Percentiles rank a stretch among this genome's conserved stretches.
These are phyloP conservation scores for Hypanus sabinus DNA, from an alignment of 2,113 vertebrate genomes.

Conservation along the genomic window DNA sequence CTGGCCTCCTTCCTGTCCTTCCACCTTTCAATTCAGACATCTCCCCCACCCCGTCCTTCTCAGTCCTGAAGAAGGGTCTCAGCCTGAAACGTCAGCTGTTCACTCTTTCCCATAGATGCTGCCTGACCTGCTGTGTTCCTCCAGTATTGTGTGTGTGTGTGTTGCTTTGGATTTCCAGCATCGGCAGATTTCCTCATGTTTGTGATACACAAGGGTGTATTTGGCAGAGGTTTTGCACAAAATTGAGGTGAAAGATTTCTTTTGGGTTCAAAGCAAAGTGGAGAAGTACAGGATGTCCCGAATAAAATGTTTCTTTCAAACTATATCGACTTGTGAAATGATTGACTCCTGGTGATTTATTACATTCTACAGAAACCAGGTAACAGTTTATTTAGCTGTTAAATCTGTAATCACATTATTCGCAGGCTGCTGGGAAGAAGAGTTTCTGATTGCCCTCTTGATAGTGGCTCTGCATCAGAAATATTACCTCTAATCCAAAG, in stretches of 20 bases:
- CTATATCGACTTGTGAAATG: constrained; percentile 76
- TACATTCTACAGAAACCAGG: constrained; percentile 75
- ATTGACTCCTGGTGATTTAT: constrained; percentile 66
- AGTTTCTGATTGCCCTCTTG: not conserved
- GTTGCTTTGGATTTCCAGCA: too few relatives aligned
- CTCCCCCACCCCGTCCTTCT: too few relatives aligned
- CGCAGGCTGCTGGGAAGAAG: not conserved
- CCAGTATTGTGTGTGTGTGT: too few relatives aligned
- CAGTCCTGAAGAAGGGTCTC: too few relatives aligned
- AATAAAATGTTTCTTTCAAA: constrained; percentile 69
- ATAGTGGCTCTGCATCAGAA: not conserved
- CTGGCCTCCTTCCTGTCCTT: too few relatives aligned
- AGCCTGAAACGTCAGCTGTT: too few relatives aligned
- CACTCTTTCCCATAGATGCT: too few relatives aligned
- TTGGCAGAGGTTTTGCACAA: constrained; percentile 73
- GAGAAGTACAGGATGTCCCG: constrained; percentile 64
- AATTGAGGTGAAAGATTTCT: constrained; percentile 71
- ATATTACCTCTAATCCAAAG: not conserved
- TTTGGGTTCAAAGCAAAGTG: constrained; percentile 54
- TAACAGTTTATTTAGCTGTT: not conserved
- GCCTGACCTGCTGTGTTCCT: too few relatives aligned
- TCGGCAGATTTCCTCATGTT: too few relatives aligned
- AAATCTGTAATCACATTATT: not conserved
- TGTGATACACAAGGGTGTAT: too few relatives aligned
- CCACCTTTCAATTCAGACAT: too few relatives aligned